These are phyloP conservation scores for Bombyx mandarina DNA, from an alignment of 1,140 invertebrate species.

Conservation along the genomic window DNA sequence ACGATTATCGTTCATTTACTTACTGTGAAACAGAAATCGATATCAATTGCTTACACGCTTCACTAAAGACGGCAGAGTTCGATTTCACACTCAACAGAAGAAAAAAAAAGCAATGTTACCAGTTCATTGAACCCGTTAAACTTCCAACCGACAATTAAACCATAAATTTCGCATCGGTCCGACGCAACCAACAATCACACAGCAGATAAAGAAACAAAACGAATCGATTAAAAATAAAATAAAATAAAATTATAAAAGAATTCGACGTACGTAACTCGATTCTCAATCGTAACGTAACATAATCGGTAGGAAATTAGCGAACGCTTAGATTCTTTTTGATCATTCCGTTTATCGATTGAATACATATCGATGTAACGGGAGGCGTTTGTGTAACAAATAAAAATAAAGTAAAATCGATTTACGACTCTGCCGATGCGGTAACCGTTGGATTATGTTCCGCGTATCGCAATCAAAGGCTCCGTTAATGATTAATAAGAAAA, in stretches of 20 bases:
- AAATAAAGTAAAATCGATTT: conserved; percentile 35
- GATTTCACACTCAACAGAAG: background rate
- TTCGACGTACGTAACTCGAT: background rate
- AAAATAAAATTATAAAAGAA: conserved; percentile 6
- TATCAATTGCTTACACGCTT: too few species aligned
- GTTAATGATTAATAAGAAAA: conserved; percentile 2
- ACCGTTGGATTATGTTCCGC: conserved; percentile 32
- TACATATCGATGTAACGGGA: conserved; percentile 22
- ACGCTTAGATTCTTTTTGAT: too few species aligned
- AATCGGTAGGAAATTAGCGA: conserved; percentile 33
- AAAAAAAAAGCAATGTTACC: conserved; percentile 11
- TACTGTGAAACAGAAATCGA: too few species aligned
- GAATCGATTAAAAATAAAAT: conserved; percentile 39
- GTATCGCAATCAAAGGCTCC: conserved; percentile 27
- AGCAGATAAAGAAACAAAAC: conserved; percentile 59
- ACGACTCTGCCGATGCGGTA: conserved; percentile 25
- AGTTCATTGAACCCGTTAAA: conserved; percentile 40
- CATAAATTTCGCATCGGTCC: conserved; percentile 58
- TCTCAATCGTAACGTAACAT: background rate
- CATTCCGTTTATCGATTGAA: background rate
- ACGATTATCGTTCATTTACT: too few species aligned
- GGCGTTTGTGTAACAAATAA: conserved; percentile 32
- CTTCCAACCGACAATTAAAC: conserved; percentile 57
- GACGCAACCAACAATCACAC: conserved; percentile 62
- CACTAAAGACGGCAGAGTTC: too few species aligned